Base-by-base conservation (phyloP, 2,113 vertebrate genomes). In the Formicarius rufipectus region DNA sequence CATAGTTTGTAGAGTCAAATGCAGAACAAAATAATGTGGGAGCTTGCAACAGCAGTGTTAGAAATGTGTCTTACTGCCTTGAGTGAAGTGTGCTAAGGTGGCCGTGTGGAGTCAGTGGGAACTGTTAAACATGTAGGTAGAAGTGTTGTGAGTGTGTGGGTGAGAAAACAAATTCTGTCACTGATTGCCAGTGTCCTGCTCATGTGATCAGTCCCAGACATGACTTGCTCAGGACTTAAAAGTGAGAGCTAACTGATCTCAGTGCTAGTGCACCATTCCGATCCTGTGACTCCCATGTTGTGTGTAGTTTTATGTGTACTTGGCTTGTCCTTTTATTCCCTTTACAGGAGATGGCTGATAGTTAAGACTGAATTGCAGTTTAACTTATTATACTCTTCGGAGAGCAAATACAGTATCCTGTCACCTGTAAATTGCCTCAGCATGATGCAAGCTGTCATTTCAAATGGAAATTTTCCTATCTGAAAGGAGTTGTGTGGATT, bases 341-440 rank as follows among this genome's bases (percentile, higher is more conserved):
- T 92, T 81, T 89, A 27, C 27, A 56, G 69, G 44, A 44, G 35
- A 39, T 84, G 69, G 52, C 45, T 64, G 81, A 22, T 52, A 52
- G 77, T 68, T 87, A 64, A 49, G 69, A 47, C 13, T 4, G 17
- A 68, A 75, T 64, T 79, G 53, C 39, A 53, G 8, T 92, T 94
- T 62, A 60, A 67, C 18, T 66, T 84, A 23, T 17, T 78, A 23
- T 9, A 4, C 47, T 68, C 56, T 19, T 52, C 39, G 77, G 77
- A 66, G 77, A 93, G 74, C 58, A 84, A 75, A 84, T 82, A 35
- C 14, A 40, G 60, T 68, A 14, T 75, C 69, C 72, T 84, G 62
- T 89, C 91, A 87, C 87, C 69, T 94, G 56, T 62, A 95, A 93
- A 91, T 94, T 93, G 81, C 58, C 77, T 76, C 93, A 89, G 91